Evolutionary conservation across 2,797 vertebrate genomes (phyloP), one percentile per base, ranked within the genome.

Genomic region (Danionella dracula): DNA sequence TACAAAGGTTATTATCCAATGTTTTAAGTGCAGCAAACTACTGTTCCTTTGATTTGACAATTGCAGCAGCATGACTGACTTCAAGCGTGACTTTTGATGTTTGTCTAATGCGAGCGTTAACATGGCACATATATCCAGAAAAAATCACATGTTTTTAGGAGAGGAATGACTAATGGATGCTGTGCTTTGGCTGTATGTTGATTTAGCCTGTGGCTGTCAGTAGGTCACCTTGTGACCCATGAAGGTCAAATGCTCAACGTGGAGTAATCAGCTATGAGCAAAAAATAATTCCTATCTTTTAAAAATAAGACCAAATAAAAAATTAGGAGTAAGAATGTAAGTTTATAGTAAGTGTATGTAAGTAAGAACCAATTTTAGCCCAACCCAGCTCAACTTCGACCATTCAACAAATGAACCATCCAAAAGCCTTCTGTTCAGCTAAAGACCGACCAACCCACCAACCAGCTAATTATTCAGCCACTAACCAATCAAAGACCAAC

Each of bases 211-310:
- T 76, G 68, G 32, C 27, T 17, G 21, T 78, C 34, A 69, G 59
- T 73, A 68, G 58, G 64, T 37, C 23, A 11, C 16, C 21, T 48
- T 34, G 38, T 66, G 70, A 64, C 78, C 79, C 78, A 79, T 82
- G 85, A 90, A 89, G 88, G 88, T 90, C 87, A 90, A 72, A 76
- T 71, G 74, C 73, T 75, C 20, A 42, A 34, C 40, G n/a, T 4
- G n/a, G n/a, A n/a, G n/a, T n/a, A n/a, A 23, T 35, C 4, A n/a
- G n/a, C 29, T 27, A 27, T 27, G 23, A 27, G 23, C 23, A 27
- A 27, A n/a, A n/a, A n/a, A n/a, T n/a, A n/a, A n/a, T n/a, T n/a
- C n/a, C n/a, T n/a, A n/a, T n/a, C n/a, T n/a, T n/a, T n/a, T n/a
- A n/a, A n/a, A n/a, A n/a, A n/a, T n/a, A n/a, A n/a, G n/a, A n/a